Evolutionary conservation across 2,888 invertebrate genomes (phyloP), one percentile per base, ranked within the genome.

Genomic region (Drosophila fungiperda): DNA sequence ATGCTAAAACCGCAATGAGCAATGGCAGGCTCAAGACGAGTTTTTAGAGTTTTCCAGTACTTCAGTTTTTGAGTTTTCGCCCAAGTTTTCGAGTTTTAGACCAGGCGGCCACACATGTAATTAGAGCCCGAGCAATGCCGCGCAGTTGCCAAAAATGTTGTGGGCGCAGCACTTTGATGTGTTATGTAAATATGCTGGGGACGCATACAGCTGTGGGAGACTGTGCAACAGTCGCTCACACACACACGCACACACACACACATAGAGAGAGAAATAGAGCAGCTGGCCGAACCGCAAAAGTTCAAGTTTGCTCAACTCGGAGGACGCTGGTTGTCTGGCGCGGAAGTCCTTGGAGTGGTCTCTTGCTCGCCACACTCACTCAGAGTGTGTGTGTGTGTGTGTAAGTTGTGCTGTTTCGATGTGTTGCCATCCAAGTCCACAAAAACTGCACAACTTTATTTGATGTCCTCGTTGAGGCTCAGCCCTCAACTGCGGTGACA

Each of bases 381-480:
- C 20, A 8, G 45, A 23, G 45, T 75, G 84, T 87, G 71, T 88
- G 1, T 55, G 4, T 48, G 15, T 48, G 4, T 64, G n/a, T 71
- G 90, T 90, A 86, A 88, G 81, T 90, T 90, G 87, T 83, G 90
- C 73, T 83, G 81, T 86, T 83, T 26, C 36, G 76, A 83, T 86
- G 85, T 89, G 90, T 78, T 86, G 90, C 84, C 85, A 90, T 73
- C 83, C 76, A 84, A 89, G 80, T 89, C 86, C 88, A 83, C 68
- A 45, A 45, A 68, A 70, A 78, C 52, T 57, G 63, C 71, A 62
- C 58, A 80, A 78, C 67, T 78, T 75, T 83, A 87, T 78, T 81
- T 69, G 68, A 83, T 76, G 73, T 68, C 45, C 45, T 45, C 54
- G 33, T 59, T 57, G 63, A 40, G 52, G 48, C 5, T 9, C 8